Conservation (phyloP, 1,140 invertebrate genomes). For the Acromyrmex charruanus region DNA sequence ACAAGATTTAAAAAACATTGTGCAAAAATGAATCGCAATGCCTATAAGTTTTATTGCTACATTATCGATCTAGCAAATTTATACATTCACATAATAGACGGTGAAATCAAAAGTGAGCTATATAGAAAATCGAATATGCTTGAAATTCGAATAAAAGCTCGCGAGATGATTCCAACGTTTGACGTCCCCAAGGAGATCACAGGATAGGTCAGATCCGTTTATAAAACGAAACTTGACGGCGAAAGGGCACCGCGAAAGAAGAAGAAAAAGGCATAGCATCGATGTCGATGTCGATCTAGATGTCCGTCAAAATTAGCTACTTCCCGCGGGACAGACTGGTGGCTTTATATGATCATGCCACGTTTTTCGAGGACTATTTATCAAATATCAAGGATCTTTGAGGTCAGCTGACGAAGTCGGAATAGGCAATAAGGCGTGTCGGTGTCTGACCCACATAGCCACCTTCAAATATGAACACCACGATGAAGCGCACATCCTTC, state of each 20-base stretch:
- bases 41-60: background rate
- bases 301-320: constrained; percentile 36
- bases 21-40: background rate
- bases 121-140: constrained; percentile 25
- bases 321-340: constrained; percentile 21
- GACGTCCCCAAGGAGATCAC: background rate
- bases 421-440: constrained; percentile 64
- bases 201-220: constrained; percentile 12
- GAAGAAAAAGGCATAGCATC: background rate
- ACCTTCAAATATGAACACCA: constrained; percentile 49
- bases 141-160: constrained; percentile 10
- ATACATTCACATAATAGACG: background rate
- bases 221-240: constrained; percentile 30
- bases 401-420: constrained; percentile 24
- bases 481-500: constrained; percentile 35
- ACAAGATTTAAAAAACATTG: background rate
- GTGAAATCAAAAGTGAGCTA: constrained; percentile 8
- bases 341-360: background rate
- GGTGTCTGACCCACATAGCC: constrained; percentile 70
- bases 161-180: background rate
- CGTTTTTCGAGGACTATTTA: constrained; percentile 46
- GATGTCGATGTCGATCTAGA: constrained; percentile 26
- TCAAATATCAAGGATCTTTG: constrained; percentile 44
- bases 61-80: constrained; percentile 21
- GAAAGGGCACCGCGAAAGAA: constrained; percentile 6